Evolutionary conservation across 2,888 invertebrate species (phyloP), one percentile per base, ranked within the genome.

Genomic region (Disparrhopalites patrizii): DNA sequence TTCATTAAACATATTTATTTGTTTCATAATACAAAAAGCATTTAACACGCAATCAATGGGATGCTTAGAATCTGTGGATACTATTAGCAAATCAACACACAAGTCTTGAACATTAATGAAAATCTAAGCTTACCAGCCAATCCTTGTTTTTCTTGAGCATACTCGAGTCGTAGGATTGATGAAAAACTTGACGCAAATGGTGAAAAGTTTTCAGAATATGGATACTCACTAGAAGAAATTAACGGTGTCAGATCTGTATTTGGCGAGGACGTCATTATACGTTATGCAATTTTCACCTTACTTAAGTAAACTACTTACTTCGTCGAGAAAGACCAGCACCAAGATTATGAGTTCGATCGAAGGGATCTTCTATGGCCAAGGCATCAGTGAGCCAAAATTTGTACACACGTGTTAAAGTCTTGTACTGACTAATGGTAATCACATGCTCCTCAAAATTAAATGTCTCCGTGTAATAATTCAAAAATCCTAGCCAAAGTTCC

Each of bases 281-380:
- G n/a, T n/a, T n/a, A n/a, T n/a, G n/a, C n/a, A n/a, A n/a, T n/a
- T n/a, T n/a, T n/a, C n/a, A n/a, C n/a, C n/a, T 43, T n/a, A n/a
- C n/a, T n/a, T n/a, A n/a, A 61, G 54, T 13, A 25, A 4, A 28
- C 33, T 18, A 79, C 81, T 79, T 78, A 84, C 83, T 84, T 77
- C 81, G 81, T 65, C 79, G 77, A 1, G 82, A 81, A 54, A 85
- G 77, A 1, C 82, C 84, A 62, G 80, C 79, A 23, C 84, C 84
- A 51, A 85, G 78, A 75, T 85, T 85, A 74, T 85, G 85, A 65
- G 75, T 78, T 38, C 82, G 77, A 75, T 84, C 83, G 79, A 85
- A 85, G 7, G 85, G 85, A 79, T 85, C 85, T 79, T 85, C 85
- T 70, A 85, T 83, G 30, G 83, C 83, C 56, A 85, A 78, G 54